These are phyloP conservation scores for Hesperia comma DNA, from an alignment of 2,888 invertebrate genomes.

Conservation along the genomic window DNA sequence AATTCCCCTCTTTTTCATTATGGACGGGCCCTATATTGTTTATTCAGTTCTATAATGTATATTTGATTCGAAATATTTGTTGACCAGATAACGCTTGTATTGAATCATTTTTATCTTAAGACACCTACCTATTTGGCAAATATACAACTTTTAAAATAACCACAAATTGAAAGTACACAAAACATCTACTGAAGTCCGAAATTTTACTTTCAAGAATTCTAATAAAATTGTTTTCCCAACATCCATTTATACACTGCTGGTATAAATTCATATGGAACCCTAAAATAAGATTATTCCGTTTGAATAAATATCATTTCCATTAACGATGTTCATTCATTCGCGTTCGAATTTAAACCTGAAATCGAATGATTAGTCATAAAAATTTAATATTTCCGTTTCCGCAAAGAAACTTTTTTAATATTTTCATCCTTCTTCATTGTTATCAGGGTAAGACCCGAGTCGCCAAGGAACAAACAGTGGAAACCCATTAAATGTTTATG, in stretches of 20 bases:
- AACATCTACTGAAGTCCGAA: too few relatives aligned
- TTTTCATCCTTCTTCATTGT: constrained; percentile 42
- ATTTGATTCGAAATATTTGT: too few relatives aligned
- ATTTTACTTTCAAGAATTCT: too few relatives aligned
- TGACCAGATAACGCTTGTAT: too few relatives aligned
- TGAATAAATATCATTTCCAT: background rate
- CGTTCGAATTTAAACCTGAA: constrained; percentile 15
- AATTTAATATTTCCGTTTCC: constrained; percentile 25
- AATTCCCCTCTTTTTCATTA: too few relatives aligned
- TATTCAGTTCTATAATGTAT: too few relatives aligned
- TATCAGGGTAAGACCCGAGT: constrained; percentile 44
- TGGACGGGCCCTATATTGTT: too few relatives aligned
- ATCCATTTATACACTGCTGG: background rate
- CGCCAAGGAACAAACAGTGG: constrained; percentile 48
- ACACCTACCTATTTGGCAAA: background rate
- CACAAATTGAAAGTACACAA: background rate
- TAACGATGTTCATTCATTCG: background rate
- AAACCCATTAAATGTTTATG: constrained; percentile 53
- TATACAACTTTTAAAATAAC: background rate
- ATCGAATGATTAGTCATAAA: constrained; percentile 26
- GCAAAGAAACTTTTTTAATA: constrained; percentile 21
- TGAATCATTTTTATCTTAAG: too few relatives aligned
- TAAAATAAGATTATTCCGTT: constrained; percentile 4
- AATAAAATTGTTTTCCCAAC: background rate
- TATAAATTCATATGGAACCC: background rate